Evolutionary conservation across 2,888 invertebrate species (phyloP).

Genomic region (Aproaerema taeniolella): DNA sequence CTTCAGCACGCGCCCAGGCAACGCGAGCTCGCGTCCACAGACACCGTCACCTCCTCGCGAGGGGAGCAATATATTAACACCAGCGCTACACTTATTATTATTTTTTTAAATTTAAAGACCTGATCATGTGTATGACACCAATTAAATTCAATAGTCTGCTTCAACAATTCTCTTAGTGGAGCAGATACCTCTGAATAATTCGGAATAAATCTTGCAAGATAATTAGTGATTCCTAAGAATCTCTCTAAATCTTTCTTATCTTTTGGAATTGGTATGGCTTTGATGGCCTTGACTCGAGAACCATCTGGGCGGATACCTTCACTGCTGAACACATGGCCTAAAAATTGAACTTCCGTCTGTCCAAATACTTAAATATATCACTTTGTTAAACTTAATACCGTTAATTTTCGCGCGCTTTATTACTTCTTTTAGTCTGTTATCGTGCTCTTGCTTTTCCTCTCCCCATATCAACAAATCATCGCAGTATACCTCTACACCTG

Average conservation of each 20-base stretch:
- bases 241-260: conserved; percentile 19
- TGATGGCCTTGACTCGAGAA: conserved; percentile 18
- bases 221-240: conserved; percentile 24
- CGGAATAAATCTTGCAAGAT: conserved; percentile 18
- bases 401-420: conserved; percentile 17
- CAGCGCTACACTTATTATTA: conserved; percentile 18
- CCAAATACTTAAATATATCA: conserved; percentile 17
- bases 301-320: conserved; percentile 17
- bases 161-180: conserved; percentile 18
- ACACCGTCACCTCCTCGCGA: conserved; percentile 5
- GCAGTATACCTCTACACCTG: conserved; percentile 18
- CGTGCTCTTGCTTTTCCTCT: conserved; percentile 12
- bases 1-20: conserved; percentile 16
- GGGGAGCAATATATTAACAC: conserved; percentile 17
- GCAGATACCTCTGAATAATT: conserved; percentile 16
- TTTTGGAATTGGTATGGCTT: conserved; percentile 18
- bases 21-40: conserved; percentile 14
- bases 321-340: conserved; percentile 20
- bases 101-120: conserved; percentile 17
- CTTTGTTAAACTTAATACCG: conserved; percentile 21
- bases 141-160: conserved; percentile 24
- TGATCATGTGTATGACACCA: conserved; percentile 26
- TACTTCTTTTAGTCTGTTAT: conserved; percentile 12
- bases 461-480: conserved; percentile 22
- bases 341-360: conserved; percentile 14